Evolutionary conservation across 2,113 vertebrate genomes (phyloP).

Genomic region (Oenanthe oenanthe): DNA sequence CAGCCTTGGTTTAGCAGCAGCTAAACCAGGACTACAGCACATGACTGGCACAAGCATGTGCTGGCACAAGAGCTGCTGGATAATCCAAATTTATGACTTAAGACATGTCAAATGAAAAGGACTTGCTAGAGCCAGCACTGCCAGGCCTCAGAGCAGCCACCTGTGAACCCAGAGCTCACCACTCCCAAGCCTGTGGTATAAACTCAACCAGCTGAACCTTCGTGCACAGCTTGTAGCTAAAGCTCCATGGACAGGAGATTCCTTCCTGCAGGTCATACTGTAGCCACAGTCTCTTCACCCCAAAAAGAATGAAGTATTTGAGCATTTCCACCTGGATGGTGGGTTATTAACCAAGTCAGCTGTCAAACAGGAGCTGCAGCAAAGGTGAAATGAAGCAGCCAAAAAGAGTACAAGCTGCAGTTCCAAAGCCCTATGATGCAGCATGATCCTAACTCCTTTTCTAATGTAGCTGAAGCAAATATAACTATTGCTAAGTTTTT

Average conservation of each 20-base stretch:
- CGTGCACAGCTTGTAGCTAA: not conserved
- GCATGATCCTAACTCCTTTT: not conserved
- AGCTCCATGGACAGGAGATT: not conserved
- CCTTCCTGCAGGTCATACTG: not conserved
- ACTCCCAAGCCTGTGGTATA: accelerated
- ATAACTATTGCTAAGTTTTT: slow-evolving; percentile 28
- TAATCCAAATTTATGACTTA: slow-evolving; percentile 12
- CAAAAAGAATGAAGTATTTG: not conserved
- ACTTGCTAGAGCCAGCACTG: not conserved
- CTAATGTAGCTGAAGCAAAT: not conserved
- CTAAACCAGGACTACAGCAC: not conserved
- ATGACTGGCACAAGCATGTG: slow-evolving; percentile 50
- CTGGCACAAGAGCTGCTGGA: not conserved
- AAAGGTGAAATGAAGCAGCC: not conserved
- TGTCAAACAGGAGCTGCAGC: not conserved
- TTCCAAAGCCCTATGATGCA: not conserved
- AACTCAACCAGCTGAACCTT: not conserved
- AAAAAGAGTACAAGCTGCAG: not conserved
- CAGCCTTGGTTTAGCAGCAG: not conserved
- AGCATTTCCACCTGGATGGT: not conserved
- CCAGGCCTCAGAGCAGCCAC: not conserved
- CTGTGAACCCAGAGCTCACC: not conserved
- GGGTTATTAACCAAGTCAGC: not conserved
- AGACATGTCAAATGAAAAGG: not conserved
- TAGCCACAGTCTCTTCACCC: not conserved